phyloP scores from a whole-genome alignment of 2,113 vertebrate species.

The Lipophrys pholis region DNA sequence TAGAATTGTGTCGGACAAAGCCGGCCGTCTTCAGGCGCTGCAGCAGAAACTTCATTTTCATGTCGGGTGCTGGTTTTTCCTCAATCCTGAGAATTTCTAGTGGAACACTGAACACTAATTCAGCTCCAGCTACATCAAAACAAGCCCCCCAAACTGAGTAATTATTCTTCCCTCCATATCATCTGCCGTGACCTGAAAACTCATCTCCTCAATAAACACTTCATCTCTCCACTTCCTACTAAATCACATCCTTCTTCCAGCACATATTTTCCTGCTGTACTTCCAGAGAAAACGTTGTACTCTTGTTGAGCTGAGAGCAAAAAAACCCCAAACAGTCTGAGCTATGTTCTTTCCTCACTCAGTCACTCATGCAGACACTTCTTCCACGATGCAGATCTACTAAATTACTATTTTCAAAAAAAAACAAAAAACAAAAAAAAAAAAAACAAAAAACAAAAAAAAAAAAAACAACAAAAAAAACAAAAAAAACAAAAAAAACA shows the following conservation, averaged over 20 bases:
- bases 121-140: slow-evolving; percentile 69
- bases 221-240: slow-evolving; percentile 49
- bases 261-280: slow-evolving; percentile 26
- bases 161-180: slow-evolving; percentile 66
- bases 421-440: no score
- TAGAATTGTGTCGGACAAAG: slow-evolving; percentile 38
- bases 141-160: slow-evolving; percentile 62
- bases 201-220: slow-evolving; percentile 71
- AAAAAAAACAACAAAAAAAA: no score
- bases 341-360: no score
- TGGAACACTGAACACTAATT: slow-evolving; percentile 65
- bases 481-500: no score
- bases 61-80: slow-evolving; percentile 51
- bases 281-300: slow-evolving; percentile 49
- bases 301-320: no score
- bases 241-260: slow-evolving; percentile 49
- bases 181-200: slow-evolving; percentile 67
- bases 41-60: slow-evolving; percentile 52
- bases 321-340: no score
- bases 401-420: not conserved
- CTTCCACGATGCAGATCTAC: slow-evolving; percentile 7
- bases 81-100: slow-evolving; percentile 49
- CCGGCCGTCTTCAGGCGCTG: not conserved
- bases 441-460: no score
- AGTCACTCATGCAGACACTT: not conserved